Conservation (phyloP, 1,140 invertebrate genomes). For the Scylla paramamosain region DNA sequence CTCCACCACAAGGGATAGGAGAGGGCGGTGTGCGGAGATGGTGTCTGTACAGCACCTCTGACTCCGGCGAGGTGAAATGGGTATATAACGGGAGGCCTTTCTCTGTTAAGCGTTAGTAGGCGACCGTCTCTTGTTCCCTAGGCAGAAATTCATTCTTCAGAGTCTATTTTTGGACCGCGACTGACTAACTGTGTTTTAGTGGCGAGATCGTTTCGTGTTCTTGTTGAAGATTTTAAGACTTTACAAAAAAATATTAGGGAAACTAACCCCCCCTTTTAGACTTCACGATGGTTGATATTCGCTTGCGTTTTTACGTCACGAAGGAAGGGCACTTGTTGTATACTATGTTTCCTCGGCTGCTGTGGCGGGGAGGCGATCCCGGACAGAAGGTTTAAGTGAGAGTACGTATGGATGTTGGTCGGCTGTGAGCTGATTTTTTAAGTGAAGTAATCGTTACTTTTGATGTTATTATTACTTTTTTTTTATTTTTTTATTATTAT, state of each 20-base stretch:
- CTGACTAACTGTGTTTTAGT: neutral
- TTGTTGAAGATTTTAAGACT: neutral
- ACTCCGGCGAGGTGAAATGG: neutral
- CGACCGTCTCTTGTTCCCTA: neutral
- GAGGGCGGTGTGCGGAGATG: neutral
- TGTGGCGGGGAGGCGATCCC: neutral
- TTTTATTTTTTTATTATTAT: neutral
- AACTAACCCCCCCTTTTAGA: neutral
- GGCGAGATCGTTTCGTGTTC: neutral
- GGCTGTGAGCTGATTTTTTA: neutral
- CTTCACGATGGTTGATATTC: neutral
- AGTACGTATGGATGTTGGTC: neutral
- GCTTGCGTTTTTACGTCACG: neutral
- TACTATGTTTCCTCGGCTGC: neutral
- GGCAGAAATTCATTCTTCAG: neutral
- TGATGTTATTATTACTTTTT: neutral
- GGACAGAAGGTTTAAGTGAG: neutral
- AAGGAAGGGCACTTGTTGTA: neutral
- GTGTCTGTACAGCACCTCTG: neutral
- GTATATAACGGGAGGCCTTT: neutral
- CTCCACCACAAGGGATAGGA: constrained; percentile 63
- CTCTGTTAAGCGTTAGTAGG: neutral
- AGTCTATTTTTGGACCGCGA: constrained; percentile 1
- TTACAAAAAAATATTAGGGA: neutral
- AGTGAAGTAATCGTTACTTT: neutral